Base-by-base conservation (phyloP, 2,888 invertebrate species). In the Xestia rhomboidea region DNA sequence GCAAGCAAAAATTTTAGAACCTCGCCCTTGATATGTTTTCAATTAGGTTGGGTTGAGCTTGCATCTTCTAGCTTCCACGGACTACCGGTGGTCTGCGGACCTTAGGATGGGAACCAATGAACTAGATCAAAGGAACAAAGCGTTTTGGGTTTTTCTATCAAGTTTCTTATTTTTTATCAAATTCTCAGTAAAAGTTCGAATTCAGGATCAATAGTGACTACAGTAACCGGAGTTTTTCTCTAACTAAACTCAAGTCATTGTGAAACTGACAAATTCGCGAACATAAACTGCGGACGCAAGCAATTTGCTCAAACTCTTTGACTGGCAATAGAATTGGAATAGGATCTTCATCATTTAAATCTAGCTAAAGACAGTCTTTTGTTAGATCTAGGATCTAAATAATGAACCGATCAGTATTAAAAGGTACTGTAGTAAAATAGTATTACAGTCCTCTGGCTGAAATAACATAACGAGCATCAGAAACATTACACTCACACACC, bases 241-340 rank as follows among this genome's bases (percentile, higher is more conserved):
- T 11, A 38, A 46, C 44, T 27, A 38, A 11, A 44, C 30, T 46
- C 0, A 34, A 64, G 24, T 41, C 38, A 76, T 68, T 41, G 62
- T 60, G 18, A 62, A 49, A 10, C 24, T 13, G 41, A 54, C 41
- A 62, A 68, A 76, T 68, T 77, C 60, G 30, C 60, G 6, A 68
- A 51, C 24, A 2, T 18, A 18, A 63, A 18, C 8, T 34, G 41
- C 77, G 77, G 77, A 77, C 8, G 62, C 0, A 24, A 21, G 27
- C 68, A 77, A 69, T 77, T 77, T 41, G 41, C 13, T 7, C 18
- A 24, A 27, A 34, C 41, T 5, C 38, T 67, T 30, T 27, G 54
- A 49, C 24, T 38, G 11, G 2, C 0, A 21, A 41, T 2, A 46
- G 2, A 46, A 11, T 11, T 54, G n/a, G n/a, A 54, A 4, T 54